Evolutionary conservation across 2,888 invertebrate genomes (phyloP), one percentile per base, ranked within the genome.

Genomic region (Choristoneura rosaceana): DNA sequence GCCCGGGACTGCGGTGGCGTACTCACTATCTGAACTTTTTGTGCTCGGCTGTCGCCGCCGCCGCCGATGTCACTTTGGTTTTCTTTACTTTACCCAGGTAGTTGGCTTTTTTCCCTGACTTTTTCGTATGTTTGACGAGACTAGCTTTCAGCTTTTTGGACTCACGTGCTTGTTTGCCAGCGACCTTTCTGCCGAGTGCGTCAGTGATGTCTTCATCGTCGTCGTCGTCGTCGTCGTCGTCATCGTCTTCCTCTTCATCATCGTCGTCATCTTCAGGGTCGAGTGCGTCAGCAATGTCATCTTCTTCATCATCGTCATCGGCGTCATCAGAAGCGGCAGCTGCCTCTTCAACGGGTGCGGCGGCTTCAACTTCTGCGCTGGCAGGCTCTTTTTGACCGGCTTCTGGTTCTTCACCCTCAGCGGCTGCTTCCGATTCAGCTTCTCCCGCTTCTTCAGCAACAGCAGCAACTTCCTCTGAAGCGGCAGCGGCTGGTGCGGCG

Each of bases 111-210:
- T 94, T 93, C 74, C 87, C 93, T 76, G 89, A 86, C 85, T 93
- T 94, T 93, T 94, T 94, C 78, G 87, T 84, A 82, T 91, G 88
- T 82, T 84, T 86, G 81, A 88, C 84, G 82, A 84, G 85, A 85
- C 87, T 88, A 78, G 90, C 87, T 85, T 94, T 94, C 89, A 92
- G 88, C 88, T 96, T 95, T 96, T 96, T 97, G 86, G 97, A 97
- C 97, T 97, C 97, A 97, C 97, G 97, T 97, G 97, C 95, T 94
- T 93, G 89, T 86, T 93, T 93, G 70, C 82, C 81, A 77, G 88
- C 85, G 84, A 81, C 81, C 73, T 91, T 91, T 85, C 94, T 93
- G 86, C 90, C 92, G 89, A 97, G 95, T 81, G 95, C 95, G 83
- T 96, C 95, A 75, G 94, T 94, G 80, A 95, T 95, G 84, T 96